Evolutionary conservation across 1,140 invertebrate species (phyloP), one percentile per base, ranked within the genome.

Genomic region (Macrobrachium rosenbergii): DNA sequence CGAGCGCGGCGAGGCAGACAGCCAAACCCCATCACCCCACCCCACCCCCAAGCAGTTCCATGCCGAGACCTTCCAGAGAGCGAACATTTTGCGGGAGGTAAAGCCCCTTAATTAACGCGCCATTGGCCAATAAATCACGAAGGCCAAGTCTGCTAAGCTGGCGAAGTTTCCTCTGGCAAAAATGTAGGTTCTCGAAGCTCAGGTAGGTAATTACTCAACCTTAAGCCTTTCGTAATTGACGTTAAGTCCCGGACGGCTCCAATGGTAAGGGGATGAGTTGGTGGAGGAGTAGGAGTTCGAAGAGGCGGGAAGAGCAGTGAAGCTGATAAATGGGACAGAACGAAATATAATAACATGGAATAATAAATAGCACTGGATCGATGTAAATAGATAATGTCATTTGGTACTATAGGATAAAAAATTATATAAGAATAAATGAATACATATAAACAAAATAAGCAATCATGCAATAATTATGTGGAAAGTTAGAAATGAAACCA

Each of bases 111-210:
- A 85, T 85, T 85, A 85, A 78, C 73, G 75, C 82, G 23, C 83
- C 83, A 85, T 85, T 85, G 83, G 59, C 75, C 83, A 85, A 85
- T 85, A 85, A 85, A 85, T 85, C 83, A 85, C 83, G 83, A 67
- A 79, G 83, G 60, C 63, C 83, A 64, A 67, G 60, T 78, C 73
- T 69, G 60, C 75, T 85, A 85, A 85, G 83, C 83, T 85, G 75
- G 63, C 83, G 75, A 85, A 85, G 83, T 85, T 85, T 77, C 75
- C 43, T 28, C 23, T 23, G 82, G 73, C 82, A 83, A 83, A 83
- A 83, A 83, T 83, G 62, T 82, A 82, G 69, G 82, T 76, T 83
- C 73, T 76, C 52, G 69, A 63, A 73, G 69, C 52, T 73, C 82
- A 83, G 82, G 82, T 83, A 83, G 82, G 82, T 83, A 83, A 83